phyloP scores from a whole-genome alignment of 92 coral and sea anemone species.

The Palythoa heliodiscus region DNA sequence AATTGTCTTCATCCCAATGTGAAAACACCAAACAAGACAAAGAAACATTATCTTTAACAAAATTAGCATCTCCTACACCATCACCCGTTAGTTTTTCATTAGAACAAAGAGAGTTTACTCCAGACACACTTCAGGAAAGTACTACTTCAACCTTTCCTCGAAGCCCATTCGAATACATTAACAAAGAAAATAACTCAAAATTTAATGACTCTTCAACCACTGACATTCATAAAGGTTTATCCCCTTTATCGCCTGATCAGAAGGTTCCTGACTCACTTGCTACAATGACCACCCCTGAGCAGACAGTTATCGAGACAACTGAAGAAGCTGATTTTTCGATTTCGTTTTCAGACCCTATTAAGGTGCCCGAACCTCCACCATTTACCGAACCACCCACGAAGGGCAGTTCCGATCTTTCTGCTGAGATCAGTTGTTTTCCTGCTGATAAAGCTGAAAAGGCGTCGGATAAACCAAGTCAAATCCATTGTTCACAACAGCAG shows the following conservation, averaged over 20 bases:
- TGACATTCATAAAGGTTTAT: not conserved
- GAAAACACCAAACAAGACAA: not conserved
- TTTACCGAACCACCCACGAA: conserved; percentile 70
- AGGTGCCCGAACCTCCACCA: conserved; percentile 72
- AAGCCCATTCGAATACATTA: not conserved
- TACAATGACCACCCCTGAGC: not conserved
- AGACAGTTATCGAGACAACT: not conserved
- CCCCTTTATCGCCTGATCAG: not conserved
- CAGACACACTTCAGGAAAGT: conserved; percentile 23
- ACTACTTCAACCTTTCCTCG: not conserved
- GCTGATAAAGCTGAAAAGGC: conserved; percentile 50
- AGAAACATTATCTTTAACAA: not conserved
- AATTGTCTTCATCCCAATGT: not conserved
- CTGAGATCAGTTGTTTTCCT: conserved; percentile 58
- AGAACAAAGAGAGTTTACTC: conserved; percentile 1
- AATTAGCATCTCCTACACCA: conserved; percentile 8
- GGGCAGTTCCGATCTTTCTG: conserved; percentile 67
- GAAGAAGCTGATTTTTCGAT: not conserved
- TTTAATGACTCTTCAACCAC: conserved; percentile 1
- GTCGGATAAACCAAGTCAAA: conserved; percentile 21
- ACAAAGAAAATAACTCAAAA: not conserved
- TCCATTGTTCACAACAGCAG: conserved; percentile 29
- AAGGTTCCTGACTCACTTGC: conserved; percentile 10
- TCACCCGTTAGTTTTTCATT: conserved; percentile 1
- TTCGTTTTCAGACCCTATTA: conserved; percentile 36